These are phyloP conservation scores for Patella vulgata DNA, from an alignment of 1,140 invertebrate genomes.

Conservation along the genomic window DNA sequence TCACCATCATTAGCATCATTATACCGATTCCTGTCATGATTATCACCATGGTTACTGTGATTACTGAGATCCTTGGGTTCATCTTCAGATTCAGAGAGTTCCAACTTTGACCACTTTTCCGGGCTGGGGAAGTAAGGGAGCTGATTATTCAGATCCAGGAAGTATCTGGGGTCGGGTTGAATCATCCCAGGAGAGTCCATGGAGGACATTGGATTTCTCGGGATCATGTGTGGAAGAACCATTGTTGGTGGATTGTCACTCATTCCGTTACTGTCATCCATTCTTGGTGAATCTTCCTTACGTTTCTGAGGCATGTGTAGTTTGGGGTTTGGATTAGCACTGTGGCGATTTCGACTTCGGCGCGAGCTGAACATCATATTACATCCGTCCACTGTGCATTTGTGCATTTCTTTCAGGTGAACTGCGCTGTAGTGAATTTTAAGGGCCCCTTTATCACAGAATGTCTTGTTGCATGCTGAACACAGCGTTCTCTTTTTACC, in stretches of 20 bases:
- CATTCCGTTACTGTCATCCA: slow-evolving; percentile 6
- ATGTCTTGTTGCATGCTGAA: slow-evolving; percentile 97
- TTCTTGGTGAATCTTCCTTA: slow-evolving; percentile 23
- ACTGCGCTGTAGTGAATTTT: slow-evolving; percentile 99
- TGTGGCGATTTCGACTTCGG: slow-evolving; percentile 94
- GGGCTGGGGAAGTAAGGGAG: slow-evolving; percentile 55
- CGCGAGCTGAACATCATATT: slow-evolving; percentile 99
- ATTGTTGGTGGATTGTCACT: slow-evolving; percentile 41
- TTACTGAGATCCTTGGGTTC: slow-evolving; percentile 51
- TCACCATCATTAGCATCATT: slow-evolving; percentile 50
- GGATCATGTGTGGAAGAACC: slow-evolving; percentile 41
- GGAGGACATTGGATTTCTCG: slow-evolving; percentile 18
- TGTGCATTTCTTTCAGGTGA: slow-evolving; percentile 98
- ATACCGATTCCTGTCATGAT: slow-evolving; percentile 10
- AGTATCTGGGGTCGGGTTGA: slow-evolving; percentile 44
- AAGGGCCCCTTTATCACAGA: slow-evolving; percentile 97
- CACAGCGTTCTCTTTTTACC: slow-evolving; percentile 92
- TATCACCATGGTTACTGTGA: slow-evolving; percentile 15
- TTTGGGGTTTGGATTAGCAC: slow-evolving; percentile 98
- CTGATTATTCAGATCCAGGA: slow-evolving; percentile 51
- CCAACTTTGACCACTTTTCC: slow-evolving; percentile 52
- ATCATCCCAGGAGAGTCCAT: slow-evolving; percentile 35
- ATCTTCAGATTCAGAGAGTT: slow-evolving; percentile 28
- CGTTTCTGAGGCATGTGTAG: slow-evolving; percentile 88
- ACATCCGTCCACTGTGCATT: slow-evolving; percentile 97